These are phyloP conservation scores for Harlomillsia oculata DNA, from an alignment of 1,140 invertebrate genomes.

Conservation along the genomic window DNA sequence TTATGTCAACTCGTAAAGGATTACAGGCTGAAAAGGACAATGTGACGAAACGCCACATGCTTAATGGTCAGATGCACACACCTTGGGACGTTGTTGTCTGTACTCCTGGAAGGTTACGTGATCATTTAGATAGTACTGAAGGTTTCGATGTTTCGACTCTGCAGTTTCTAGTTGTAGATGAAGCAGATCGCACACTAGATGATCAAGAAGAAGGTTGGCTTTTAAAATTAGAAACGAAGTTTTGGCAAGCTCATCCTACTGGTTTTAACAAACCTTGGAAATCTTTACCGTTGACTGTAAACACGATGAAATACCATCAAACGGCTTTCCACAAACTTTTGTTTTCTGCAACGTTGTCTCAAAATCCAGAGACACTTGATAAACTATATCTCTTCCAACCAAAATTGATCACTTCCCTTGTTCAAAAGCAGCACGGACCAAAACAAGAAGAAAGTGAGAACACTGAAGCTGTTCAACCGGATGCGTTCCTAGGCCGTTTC, in stretches of 20 bases:
- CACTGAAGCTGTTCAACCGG: not conserved
- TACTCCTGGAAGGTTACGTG: constrained; percentile 83
- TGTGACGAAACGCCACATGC: constrained; percentile 58
- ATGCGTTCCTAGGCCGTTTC: constrained; percentile 58
- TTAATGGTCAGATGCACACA: constrained; percentile 22
- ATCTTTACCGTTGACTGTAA: constrained; percentile 43
- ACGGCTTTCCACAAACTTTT: constrained; percentile 76
- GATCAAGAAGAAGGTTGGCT: constrained; percentile 84
- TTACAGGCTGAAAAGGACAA: constrained; percentile 65
- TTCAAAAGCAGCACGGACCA: constrained; percentile 41
- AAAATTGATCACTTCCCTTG: constrained; percentile 72
- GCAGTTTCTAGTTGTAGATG: constrained; percentile 78
- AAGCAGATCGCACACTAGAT: constrained; percentile 88
- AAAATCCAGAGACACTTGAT: constrained; percentile 88
- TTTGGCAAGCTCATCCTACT: constrained; percentile 28
- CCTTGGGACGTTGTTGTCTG: constrained; percentile 74
- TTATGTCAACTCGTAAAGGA: constrained; percentile 61
- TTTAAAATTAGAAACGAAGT: constrained; percentile 48
- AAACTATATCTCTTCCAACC: constrained; percentile 80
- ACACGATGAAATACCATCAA: constrained; percentile 35
- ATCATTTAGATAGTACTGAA: constrained; percentile 76
- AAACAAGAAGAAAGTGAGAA: not conserved
- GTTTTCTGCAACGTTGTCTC: constrained; percentile 90
- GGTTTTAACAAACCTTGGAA: constrained; percentile 37
- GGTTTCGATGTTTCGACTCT: constrained; percentile 74